Evolutionary conservation across 1,140 invertebrate species (phyloP).

Genomic region (Papilio polyxenes): DNA sequence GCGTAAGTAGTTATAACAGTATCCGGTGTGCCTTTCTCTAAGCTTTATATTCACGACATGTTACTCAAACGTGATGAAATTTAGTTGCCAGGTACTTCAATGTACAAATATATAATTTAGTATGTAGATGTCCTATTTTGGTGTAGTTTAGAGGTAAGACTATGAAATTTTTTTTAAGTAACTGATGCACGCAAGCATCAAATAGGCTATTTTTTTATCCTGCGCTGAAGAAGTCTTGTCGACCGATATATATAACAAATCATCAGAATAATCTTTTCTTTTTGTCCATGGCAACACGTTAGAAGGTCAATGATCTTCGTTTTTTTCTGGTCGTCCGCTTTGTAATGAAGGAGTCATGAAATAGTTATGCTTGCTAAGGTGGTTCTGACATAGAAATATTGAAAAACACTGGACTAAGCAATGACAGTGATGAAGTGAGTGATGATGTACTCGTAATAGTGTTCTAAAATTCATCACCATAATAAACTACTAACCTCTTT

Average conservation of each 20-base stretch:
- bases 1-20: background rate
- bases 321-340: too few relatives aligned
- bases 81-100: constrained; percentile 6
- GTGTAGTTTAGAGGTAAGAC: background rate
- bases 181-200: too few relatives aligned
- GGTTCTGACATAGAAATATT: too few relatives aligned
- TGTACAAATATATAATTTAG: background rate
- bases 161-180: too few relatives aligned
- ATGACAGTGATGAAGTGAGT: background rate
- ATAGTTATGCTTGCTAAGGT: too few relatives aligned
- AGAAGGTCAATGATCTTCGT: too few relatives aligned
- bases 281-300: too few relatives aligned
- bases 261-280: too few relatives aligned
- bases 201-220: too few relatives aligned
- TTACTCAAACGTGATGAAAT: constrained; percentile 10
- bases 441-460: background rate
- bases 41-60: constrained; percentile 23
- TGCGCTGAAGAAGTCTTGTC: too few relatives aligned
- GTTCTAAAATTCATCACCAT: background rate
- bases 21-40: background rate
- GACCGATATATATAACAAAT: too few relatives aligned
- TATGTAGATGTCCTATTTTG: background rate
- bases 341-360: too few relatives aligned
- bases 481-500: background rate
- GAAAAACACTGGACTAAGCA: background rate